A percentile compares a stretch with the other conserved stretches of the same genome.
Evolutionary conservation across 2,888 invertebrate species (phyloP).

Genomic region (Oegoconia quadripuncta): DNA sequence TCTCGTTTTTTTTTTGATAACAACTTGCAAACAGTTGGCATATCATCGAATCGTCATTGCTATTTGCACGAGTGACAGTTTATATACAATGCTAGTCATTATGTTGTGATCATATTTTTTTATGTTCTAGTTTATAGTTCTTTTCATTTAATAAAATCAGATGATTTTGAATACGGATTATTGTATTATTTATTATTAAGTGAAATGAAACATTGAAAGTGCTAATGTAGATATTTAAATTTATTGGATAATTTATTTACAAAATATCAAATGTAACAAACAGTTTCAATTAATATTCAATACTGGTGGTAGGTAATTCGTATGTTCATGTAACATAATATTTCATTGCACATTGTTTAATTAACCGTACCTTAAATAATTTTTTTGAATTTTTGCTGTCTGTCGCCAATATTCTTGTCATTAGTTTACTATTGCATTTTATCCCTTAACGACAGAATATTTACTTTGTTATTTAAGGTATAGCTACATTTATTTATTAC

Average conservation of each 20-base stretch:
- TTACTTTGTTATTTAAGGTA: too few relatives aligned
- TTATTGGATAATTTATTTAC: slow-evolving; percentile 40
- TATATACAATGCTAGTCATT: slow-evolving; percentile 14
- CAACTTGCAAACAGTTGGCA: too few relatives aligned
- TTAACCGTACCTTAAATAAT: too few relatives aligned
- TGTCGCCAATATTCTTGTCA: too few relatives aligned
- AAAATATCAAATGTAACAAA: slow-evolving; percentile 34
- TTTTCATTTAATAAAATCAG: slow-evolving; percentile 22
- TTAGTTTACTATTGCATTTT: too few relatives aligned
- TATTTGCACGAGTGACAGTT: too few relatives aligned
- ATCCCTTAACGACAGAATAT: too few relatives aligned
- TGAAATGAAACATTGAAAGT: slow-evolving; percentile 40
- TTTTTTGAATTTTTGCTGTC: too few relatives aligned
- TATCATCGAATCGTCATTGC: too few relatives aligned
- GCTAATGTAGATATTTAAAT: slow-evolving; percentile 43
- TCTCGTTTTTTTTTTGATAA: too few relatives aligned
- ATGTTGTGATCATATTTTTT: slow-evolving; percentile 16
- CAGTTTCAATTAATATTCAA: slow-evolving; percentile 36
- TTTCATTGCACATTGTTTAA: slow-evolving; percentile 1
- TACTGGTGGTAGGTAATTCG: slow-evolving; percentile 38
- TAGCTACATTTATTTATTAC: too few relatives aligned
- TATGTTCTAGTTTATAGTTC: slow-evolving; percentile 17
- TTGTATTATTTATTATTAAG: slow-evolving; percentile 31
- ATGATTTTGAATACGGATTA: slow-evolving; percentile 11
- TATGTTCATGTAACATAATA: slow-evolving; percentile 6